Evolutionary conservation across 1,140 invertebrate species (phyloP), one percentile per base, ranked within the genome.

Genomic region (Tetramorium alpestre): DNA sequence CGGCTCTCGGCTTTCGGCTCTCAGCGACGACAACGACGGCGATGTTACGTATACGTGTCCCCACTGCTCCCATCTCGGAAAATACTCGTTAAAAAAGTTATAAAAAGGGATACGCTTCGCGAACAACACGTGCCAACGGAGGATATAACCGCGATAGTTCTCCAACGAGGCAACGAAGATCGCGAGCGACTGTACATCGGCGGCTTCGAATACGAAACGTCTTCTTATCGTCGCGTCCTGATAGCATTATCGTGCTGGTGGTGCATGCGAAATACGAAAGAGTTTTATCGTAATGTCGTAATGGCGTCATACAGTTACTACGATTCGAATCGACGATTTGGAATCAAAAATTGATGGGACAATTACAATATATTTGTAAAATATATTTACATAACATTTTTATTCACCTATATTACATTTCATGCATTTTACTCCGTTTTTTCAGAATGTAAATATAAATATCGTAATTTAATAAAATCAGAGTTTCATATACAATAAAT

Each of bases 1-100:
- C 47, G 10, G 13, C 13, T 13, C 28, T 28, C 28, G 28, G 28
- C 28, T 33, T 2, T 33, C 28, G 28, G 28, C 28, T 33, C 28
- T 51, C 49, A 10, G 28, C 38, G 56, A 28, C 16, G 16, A 8
- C 13, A n/a, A 33, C 62, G 44, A 13, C 38, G 33, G 41, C 56
- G 54, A 16, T 1, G 3, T 51, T 54, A 69, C 41, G 6, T 47
- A 22, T 22, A 13, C 3, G 25, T 16, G 4, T 25, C n/a, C 10
- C 28, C 18, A 10, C 25, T 13, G 1, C 10, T 3, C 25, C 11
- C 76, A 44, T 2, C 25, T 18, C n/a, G 28, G 28, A 33, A 41
- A 25, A 69, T 22, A 25, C 64, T 54, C 64, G 77, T 81, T 81
- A 69, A 54, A 69, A 69, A 41, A 56, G 64, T 54, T 70, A 54